Conservation (phyloP, 1,140 invertebrate species). For the Helicoverpa zea region DNA sequence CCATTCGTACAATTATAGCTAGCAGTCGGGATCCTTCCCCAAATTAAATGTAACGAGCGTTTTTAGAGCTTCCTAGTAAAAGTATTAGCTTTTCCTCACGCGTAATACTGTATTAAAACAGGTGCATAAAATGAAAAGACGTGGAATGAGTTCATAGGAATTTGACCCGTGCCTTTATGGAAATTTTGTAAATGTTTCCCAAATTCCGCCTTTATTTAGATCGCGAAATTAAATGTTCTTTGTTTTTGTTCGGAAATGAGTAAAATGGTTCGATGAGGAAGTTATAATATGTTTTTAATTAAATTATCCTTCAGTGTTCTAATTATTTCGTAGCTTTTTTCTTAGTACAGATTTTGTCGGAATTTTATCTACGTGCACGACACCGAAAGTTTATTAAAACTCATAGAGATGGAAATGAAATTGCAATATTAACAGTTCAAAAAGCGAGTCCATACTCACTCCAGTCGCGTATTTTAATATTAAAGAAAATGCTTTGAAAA, state of each 20-base stretch:
- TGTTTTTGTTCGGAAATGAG: background rate
- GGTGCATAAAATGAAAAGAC: constrained; percentile 62
- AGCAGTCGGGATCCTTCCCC: constrained; percentile 36
- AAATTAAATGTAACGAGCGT: constrained; percentile 71
- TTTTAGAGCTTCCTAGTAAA: constrained; percentile 62
- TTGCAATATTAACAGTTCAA: background rate
- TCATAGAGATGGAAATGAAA: background rate
- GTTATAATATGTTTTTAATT: no score
- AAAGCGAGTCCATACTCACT: no score
- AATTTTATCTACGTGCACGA: no score
- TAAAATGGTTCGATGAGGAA: background rate
- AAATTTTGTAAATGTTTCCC: constrained; percentile 47
- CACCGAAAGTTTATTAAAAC: background rate
- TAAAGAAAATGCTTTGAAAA: no score
- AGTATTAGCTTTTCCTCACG: constrained; percentile 70
- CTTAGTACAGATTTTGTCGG: no score
- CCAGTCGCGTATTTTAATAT: no score
- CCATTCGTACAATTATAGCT: background rate
- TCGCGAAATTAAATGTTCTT: constrained; percentile 14
- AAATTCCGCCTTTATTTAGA: constrained; percentile 39
- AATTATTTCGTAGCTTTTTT: no score
- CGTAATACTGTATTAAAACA: constrained; percentile 53
- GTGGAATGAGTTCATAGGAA: constrained; percentile 63
- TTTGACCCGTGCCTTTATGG: constrained; percentile 57
- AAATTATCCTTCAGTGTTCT: no score